These are phyloP conservation scores for Myripristis jacobus DNA, from an alignment of 2,797 vertebrate genomes.

Conservation along the genomic window DNA sequence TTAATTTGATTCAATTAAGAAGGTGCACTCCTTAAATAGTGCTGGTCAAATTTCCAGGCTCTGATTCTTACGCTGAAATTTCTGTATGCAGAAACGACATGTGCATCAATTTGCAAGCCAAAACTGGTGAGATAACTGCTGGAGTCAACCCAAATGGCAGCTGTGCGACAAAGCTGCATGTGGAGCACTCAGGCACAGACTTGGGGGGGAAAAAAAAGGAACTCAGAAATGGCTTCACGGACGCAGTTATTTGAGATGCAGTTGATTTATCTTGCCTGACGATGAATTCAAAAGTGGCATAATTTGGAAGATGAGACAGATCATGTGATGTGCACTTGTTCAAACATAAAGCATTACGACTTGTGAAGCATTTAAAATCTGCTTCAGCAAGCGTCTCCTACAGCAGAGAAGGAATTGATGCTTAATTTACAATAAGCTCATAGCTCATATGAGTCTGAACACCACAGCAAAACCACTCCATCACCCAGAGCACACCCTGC, in stretches of 20 bases:
- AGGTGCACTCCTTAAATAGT: not conserved
- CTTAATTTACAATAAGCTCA: conserved; percentile 9
- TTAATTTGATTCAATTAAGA: conserved; percentile 7
- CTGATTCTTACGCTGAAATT: conserved; percentile 8
- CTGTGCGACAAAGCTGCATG: conserved; percentile 49
- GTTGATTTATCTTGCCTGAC: conserved; percentile 1
- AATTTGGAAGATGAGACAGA: conserved; percentile 1
- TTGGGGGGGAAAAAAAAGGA: conserved; percentile 3
- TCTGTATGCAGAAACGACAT: conserved; percentile 9
- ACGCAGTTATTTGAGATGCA: not conserved
- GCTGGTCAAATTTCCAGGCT: conserved; percentile 2
- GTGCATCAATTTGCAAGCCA: conserved; percentile 25
- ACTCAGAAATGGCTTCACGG: conserved; percentile 7
- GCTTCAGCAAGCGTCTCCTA: not conserved
- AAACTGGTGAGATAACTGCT: conserved; percentile 30
- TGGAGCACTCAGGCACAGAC: conserved; percentile 12
- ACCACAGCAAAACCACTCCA: conserved; percentile 71
- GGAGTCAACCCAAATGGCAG: conserved; percentile 52
- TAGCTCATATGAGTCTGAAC: conserved; percentile 40
- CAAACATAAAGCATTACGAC: conserved; percentile 3
- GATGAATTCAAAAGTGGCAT: not conserved
- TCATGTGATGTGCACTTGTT: not conserved
- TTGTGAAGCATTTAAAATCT: conserved; percentile 2
- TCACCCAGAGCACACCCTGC: conserved; percentile 54
- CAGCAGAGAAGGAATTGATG: not conserved